Percentiles rank a stretch among this genome's conserved stretches.
Conservation (phyloP, 2,888 invertebrate genomes). For the Epiblema foenella region DNA sequence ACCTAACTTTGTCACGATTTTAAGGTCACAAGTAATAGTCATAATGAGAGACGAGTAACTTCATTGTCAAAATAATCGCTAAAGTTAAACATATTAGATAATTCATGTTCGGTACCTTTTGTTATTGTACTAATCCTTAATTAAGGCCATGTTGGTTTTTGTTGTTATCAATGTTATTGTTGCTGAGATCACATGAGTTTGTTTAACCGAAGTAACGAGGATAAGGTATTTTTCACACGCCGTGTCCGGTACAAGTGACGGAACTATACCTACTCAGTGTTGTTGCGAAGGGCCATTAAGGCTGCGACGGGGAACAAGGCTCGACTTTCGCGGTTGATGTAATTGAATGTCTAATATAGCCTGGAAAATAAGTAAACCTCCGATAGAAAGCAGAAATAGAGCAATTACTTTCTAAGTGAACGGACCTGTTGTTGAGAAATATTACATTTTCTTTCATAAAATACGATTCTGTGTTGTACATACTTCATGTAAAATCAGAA, state of each 20-base stretch:
- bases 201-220: conserved; percentile 31
- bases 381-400: conserved; percentile 42
- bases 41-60: conserved; percentile 28
- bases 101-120: conserved; percentile 8
- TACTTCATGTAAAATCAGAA: conserved; percentile 31
- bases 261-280: conserved; percentile 29
- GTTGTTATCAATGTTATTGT: conserved; percentile 36
- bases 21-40: conserved; percentile 25
- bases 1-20: conserved; percentile 25
- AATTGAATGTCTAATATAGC: conserved; percentile 38
- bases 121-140: conserved; percentile 32
- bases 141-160: conserved; percentile 38
- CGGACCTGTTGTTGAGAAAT: conserved; percentile 29
- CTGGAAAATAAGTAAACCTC: conserved; percentile 37
- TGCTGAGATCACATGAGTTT: conserved; percentile 40
- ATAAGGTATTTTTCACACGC: conserved; percentile 37
- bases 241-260: conserved; percentile 30
- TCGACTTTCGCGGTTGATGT: conserved; percentile 37
- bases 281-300: conserved; percentile 31
- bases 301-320: conserved; percentile 10
- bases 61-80: conserved; percentile 28
- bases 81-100: conserved; percentile 12
- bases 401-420: conserved; percentile 46
- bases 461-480: conserved; percentile 26
- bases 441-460: conserved; percentile 35